Conservation (phyloP, 2,888 invertebrate genomes). For the Stegana nigrithorax region DNA sequence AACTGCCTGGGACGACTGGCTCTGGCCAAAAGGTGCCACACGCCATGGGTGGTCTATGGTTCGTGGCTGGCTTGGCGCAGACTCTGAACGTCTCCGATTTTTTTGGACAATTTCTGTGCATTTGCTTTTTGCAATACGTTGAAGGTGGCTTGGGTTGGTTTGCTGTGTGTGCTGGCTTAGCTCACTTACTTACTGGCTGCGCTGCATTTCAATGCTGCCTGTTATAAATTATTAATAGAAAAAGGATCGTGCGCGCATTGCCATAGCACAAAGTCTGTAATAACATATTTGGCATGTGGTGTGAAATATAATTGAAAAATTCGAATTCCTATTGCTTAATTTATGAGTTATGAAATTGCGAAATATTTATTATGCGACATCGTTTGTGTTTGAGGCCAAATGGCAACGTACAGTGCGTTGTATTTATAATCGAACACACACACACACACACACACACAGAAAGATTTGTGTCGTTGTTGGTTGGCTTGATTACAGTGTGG, state of each 20-base stretch:
- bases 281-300: slow-evolving; percentile 50
- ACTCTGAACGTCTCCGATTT: neutral
- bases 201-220: too few species aligned
- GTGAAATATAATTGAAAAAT: slow-evolving; percentile 63
- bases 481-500: too few species aligned
- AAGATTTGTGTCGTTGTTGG: too few species aligned
- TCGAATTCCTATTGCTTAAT: slow-evolving; percentile 56
- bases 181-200: slow-evolving; percentile 13
- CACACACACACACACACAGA: too few species aligned
- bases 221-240: slow-evolving; percentile 63
- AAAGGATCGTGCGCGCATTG: slow-evolving; percentile 44
- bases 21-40: slow-evolving; percentile 35
- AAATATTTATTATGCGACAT: slow-evolving; percentile 45
- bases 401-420: too few species aligned
- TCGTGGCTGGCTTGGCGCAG: neutral
- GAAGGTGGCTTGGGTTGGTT: slow-evolving; percentile 17
- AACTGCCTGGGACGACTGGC: too few species aligned
- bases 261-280: slow-evolving; percentile 1
- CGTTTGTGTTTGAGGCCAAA: slow-evolving; percentile 1
- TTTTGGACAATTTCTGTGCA: too few species aligned
- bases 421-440: too few species aligned
- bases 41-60: slow-evolving; percentile 56
- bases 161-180: slow-evolving; percentile 9
- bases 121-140: too few species aligned
- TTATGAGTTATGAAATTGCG: slow-evolving; percentile 53